A percentile compares a stretch with the other conserved stretches of the same genome.
Evolutionary conservation across 1,140 invertebrate species (phyloP).

Genomic region (Heliothis virescens): DNA sequence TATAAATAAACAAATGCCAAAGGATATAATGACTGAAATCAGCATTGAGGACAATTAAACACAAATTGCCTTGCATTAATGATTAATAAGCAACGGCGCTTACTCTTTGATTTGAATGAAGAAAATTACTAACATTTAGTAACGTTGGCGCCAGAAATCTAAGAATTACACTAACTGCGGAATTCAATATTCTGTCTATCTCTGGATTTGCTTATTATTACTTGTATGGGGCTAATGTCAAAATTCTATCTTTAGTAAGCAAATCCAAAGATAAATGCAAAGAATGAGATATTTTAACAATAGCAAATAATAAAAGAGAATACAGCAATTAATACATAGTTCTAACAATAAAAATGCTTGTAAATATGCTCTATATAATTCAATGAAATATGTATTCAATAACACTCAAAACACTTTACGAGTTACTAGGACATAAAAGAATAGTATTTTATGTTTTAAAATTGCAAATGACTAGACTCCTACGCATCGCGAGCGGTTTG

Average conservation of each 20-base stretch:
- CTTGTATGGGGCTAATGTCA: no score
- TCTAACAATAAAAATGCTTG: no score
- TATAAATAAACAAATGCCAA: neutral
- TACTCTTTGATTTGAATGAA: neutral
- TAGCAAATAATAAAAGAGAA: no score
- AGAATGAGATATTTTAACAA: no score
- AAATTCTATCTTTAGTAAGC: no score
- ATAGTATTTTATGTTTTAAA: constrained; percentile 39
- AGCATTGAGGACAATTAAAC: neutral
- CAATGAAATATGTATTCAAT: constrained; percentile 4
- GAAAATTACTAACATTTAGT: neutral
- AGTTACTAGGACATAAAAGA: constrained; percentile 4
- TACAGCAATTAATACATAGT: no score
- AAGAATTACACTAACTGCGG: neutral
- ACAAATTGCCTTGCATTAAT: neutral
- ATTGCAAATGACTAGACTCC: constrained; percentile 44
- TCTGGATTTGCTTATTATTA: no score
- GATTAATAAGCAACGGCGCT: neutral
- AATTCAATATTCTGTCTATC: no score
- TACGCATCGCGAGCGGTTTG: constrained; percentile 37
- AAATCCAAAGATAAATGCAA: no score
- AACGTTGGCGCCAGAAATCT: neutral
- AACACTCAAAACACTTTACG: constrained; percentile 29
- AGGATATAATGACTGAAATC: neutral
- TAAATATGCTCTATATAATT: no score